These are phyloP conservation scores for Troides aeacus DNA, from an alignment of 2,888 invertebrate genomes.

Conservation along the genomic window DNA sequence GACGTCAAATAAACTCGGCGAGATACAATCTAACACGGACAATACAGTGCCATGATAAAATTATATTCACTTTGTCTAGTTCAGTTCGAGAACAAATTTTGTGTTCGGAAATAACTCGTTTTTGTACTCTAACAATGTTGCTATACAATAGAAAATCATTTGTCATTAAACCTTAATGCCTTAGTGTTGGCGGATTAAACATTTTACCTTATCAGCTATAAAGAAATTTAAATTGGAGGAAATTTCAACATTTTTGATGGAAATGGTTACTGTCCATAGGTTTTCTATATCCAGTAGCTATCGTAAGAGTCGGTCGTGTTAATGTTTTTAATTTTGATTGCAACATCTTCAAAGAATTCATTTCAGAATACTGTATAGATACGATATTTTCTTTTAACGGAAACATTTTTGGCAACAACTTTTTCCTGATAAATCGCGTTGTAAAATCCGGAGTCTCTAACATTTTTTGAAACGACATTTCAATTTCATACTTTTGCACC, in stretches of 20 bases:
- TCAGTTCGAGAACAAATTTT: background rate
- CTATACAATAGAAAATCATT: background rate
- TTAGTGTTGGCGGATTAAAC: background rate
- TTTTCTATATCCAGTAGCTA: no score
- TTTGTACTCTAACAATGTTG: background rate
- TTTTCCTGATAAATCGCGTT: background rate
- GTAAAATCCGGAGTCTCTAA: background rate
- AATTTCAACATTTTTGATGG: background rate
- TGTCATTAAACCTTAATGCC: background rate
- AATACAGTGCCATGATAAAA: constrained; percentile 14
- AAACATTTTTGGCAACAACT: background rate
- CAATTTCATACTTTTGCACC: constrained; percentile 4
- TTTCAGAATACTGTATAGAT: background rate
- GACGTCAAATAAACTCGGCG: constrained; percentile 9
- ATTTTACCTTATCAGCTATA: background rate
- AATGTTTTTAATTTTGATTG: background rate
- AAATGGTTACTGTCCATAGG: background rate
- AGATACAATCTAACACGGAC: constrained; percentile 11
- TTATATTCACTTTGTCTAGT: constrained; percentile 3
- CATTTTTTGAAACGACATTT: constrained; percentile 12
- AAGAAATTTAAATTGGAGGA: background rate
- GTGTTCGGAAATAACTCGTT: background rate
- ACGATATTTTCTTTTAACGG: background rate
- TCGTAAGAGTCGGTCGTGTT: no score
- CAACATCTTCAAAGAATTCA: background rate